Evolutionary conservation across 2,888 invertebrate genomes (phyloP).

Genomic region (Cartodere bifasciata): DNA sequence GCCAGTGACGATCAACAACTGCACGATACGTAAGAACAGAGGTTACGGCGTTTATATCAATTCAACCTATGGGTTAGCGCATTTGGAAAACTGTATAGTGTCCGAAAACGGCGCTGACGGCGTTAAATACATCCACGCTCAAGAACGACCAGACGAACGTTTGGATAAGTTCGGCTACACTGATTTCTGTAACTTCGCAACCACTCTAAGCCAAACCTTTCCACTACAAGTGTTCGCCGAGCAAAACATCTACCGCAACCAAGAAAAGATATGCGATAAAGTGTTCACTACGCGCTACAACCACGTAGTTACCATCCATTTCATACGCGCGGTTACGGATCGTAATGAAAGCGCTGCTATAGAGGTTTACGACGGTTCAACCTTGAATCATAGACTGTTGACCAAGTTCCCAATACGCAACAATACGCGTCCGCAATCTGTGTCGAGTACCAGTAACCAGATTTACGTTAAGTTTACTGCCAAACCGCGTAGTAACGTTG

Average conservation of each 20-base stretch:
- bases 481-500: conserved; percentile 55
- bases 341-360: conserved; percentile 61
- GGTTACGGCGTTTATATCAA: conserved; percentile 85
- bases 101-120: conserved; percentile 85
- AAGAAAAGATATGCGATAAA: conserved; percentile 62
- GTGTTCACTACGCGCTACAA: conserved; percentile 66
- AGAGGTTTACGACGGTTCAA: conserved; percentile 68
- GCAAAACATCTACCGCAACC: conserved; percentile 60
- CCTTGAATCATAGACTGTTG: conserved; percentile 55
- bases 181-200: conserved; percentile 76
- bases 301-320: conserved; percentile 74
- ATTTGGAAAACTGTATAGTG: conserved; percentile 64
- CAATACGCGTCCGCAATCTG: conserved; percentile 76
- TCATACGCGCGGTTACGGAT: conserved; percentile 68
- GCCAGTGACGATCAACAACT: conserved; percentile 68
- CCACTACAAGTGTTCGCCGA: conserved; percentile 73
- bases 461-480: conserved; percentile 71
- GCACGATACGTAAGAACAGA: conserved; percentile 70
- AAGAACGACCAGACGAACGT: conserved; percentile 62
- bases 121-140: conserved; percentile 72
- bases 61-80: conserved; percentile 71
- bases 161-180: conserved; percentile 63
- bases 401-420: conserved; percentile 65
- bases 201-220: conserved; percentile 74
- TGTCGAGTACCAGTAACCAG: conserved; percentile 68